These are phyloP conservation scores for Mormyrus proboscirostris DNA, from an alignment of 2,797 vertebrate species.

Conservation along the genomic window DNA sequence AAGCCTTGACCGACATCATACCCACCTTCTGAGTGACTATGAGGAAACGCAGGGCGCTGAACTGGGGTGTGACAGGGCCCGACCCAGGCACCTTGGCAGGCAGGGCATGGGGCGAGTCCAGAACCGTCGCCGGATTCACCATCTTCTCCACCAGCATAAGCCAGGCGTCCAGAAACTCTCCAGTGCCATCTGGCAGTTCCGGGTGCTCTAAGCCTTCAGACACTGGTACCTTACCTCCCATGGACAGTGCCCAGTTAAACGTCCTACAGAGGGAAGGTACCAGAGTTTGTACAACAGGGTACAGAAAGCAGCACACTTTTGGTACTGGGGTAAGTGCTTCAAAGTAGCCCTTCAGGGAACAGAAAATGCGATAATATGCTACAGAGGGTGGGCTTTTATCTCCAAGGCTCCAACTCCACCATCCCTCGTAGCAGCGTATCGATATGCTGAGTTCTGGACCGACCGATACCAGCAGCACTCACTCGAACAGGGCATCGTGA, in stretches of 20 bases:
- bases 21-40: constrained; percentile 92
- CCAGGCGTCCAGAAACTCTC: constrained; percentile 93
- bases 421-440: not conserved
- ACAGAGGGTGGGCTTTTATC: not conserved
- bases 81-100: constrained; percentile 82
- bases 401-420: not conserved
- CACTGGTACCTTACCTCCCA: constrained; percentile 90
- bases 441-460: not conserved
- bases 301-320: not conserved
- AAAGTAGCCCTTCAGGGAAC: not conserved
- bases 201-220: constrained; percentile 86
- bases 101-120: constrained; percentile 89
- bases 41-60: constrained; percentile 89
- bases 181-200: constrained; percentile 88
- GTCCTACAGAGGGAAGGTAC: constrained; percentile 62
- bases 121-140: constrained; percentile 93
- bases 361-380: not conserved
- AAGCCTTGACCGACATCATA: not conserved
- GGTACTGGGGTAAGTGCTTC: constrained; percentile 1
- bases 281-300: not conserved
- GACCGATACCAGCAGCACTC: constrained; percentile 44
- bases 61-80: constrained; percentile 75
- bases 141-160: constrained; percentile 96
- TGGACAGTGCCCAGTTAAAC: constrained; percentile 92
- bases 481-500: constrained; percentile 94